Evolutionary conservation across 2,888 invertebrate genomes (phyloP).

Genomic region (Trilocha varians): DNA sequence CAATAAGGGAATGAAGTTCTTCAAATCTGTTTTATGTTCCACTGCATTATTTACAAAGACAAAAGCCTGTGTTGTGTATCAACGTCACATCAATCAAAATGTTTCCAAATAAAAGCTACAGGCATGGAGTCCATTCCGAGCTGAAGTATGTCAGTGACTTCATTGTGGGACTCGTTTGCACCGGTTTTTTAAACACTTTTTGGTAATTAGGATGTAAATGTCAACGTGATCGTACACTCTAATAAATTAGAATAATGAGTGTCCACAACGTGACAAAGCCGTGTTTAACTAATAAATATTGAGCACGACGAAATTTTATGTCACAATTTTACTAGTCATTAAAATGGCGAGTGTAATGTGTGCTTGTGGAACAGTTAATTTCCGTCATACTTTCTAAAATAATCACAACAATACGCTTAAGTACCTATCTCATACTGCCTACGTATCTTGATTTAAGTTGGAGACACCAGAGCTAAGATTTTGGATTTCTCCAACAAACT

Average conservation of each 20-base stretch:
- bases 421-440: no score
- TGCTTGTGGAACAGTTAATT: no score
- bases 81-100: conserved; percentile 14
- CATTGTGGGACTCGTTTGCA: conserved; percentile 30
- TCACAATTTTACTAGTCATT: no score
- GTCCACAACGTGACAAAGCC: background rate
- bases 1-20: no score
- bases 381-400: no score
- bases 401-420: no score
- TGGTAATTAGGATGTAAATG: conserved; percentile 23
- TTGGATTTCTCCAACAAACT: no score
- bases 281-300: background rate
- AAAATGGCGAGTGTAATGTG: no score
- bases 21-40: no score
- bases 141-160: conserved; percentile 19
- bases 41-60: background rate
- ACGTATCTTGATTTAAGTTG: no score
- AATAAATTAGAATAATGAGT: background rate
- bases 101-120: background rate
- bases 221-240: conserved; percentile 6
- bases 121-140: background rate
- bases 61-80: conserved; percentile 3
- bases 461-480: no score
- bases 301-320: background rate
- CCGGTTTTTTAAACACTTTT: conserved; percentile 23